A percentile compares a stretch with the other conserved stretches of the same genome.
Evolutionary conservation across 64 coral and sea anemone genomes (phyloP).

Genomic region (Exaiptasia diaphana): DNA sequence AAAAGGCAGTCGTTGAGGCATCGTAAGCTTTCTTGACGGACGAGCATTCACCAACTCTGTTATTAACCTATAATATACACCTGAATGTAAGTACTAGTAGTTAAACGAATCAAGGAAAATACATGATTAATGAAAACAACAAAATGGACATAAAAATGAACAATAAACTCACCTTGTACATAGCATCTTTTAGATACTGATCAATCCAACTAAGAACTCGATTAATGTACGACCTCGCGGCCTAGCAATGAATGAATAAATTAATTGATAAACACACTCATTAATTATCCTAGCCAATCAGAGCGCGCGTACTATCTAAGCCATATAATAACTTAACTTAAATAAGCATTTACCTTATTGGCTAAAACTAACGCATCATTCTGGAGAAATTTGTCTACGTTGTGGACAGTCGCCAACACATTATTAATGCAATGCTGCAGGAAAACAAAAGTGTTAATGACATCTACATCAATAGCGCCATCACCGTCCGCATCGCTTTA

Average conservation of each 20-base stretch:
- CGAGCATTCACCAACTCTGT: slow-evolving; percentile 49
- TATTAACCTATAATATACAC: slow-evolving; percentile 8
- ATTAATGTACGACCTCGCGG: neutral
- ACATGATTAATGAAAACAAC: neutral
- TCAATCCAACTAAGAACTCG: slow-evolving; percentile 52
- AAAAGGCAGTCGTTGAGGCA: slow-evolving; percentile 21
- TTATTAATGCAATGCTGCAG: neutral
- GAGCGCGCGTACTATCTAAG: no score
- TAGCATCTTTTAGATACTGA: slow-evolving; percentile 40
- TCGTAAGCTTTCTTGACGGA: slow-evolving; percentile 46
- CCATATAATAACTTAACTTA: neutral
- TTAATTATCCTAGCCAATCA: no score
- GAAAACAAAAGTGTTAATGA: no score
- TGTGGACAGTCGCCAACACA: neutral
- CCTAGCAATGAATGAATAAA: no score
- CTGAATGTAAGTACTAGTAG: neutral
- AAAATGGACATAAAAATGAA: neutral
- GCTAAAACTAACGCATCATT: neutral
- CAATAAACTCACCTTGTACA: slow-evolving; percentile 18
- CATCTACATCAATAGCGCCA: no score
- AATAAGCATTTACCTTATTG: neutral
- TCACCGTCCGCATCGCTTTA: no score
- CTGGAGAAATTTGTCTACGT: neutral
- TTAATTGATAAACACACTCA: no score
- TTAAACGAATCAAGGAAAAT: neutral